Evolutionary conservation across 2,888 invertebrate species (phyloP), one percentile per base, ranked within the genome.

Genomic region (Miltochrista miniata): DNA sequence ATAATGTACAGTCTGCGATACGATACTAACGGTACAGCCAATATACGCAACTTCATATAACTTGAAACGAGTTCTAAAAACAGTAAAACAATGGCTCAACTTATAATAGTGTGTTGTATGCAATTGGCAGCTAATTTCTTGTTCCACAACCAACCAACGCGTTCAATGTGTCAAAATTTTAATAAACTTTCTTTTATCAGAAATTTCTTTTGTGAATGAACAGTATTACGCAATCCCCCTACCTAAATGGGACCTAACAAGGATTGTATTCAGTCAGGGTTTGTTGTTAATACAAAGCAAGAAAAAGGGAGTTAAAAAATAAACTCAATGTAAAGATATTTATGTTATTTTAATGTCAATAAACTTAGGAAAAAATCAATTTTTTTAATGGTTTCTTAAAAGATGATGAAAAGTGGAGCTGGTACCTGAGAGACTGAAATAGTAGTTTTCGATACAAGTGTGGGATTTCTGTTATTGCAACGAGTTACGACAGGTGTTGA

Each of bases 51-150:
- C 50, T 69, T 66, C 66, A 62, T 70, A 68, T 76, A 79, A 80
- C 72, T 81, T 74, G 68, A 72, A 70, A 73, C 74, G 74, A 77
- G 76, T 83, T 83, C 80, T 84, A 85, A 88, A 89, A 89, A 89
- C 85, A 77, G 78, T 72, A 81, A 86, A 88, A 88, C 90, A 90
- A 88, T 84, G 72, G 68, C 61, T 77, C 68, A 89, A 89, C 87
- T 90, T 88, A 88, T 90, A 90, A 90, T 87, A 87, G 89, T 88
- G 82, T 87, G 84, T 83, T 84, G 77, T 77, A 75, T 90, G 90
- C 85, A 82, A 87, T 87, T 90, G 90, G 89, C 90, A 90, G 90
- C 83, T 90, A 90, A 90, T 90, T 90, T 84, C 85, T 85, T 85
- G 79, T 79, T 79, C 71, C 76, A 71, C 69, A 65, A 74, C 72